Base-by-base conservation (phyloP, 1,140 invertebrate genomes). In the Mizuhopecten yessoensis region DNA sequence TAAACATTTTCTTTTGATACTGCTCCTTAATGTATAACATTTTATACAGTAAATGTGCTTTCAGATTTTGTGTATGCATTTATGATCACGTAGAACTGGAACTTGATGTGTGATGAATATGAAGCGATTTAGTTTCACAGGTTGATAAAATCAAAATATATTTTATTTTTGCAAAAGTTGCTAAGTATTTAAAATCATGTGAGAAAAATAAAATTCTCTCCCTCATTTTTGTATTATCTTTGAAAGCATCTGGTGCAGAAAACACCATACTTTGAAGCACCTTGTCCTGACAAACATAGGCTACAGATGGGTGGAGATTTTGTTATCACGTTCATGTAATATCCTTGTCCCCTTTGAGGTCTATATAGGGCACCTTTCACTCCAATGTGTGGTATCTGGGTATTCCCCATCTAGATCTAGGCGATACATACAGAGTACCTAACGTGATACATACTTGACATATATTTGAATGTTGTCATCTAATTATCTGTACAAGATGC, bases 401-500 rank as follows among this genome's bases (percentile, higher is more conserved):
- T 49, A 11, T 57, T 23, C 45, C 7, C 2, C 45, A 75, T 75
- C 57, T 75, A 75, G 57, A 75, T 75, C 23, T 9, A 29, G 15
- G 5, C 5, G 57, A 75, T 75, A 75, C n/a, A 75, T 75, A n/a
- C 1, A 75, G 1, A 75, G 20, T 75, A 17, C 57, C 57, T 75
- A n/a, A 75, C 29, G 57, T 75, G 29, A 75, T 75, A 75, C 57
- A 75, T 29, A n/a, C 57, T 75, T 75, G 57, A 75, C 57, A 75
- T 29, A 75, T 75, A 75, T 75, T 75, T 29, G 57, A 75, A 75
- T 29, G n/a, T 75, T 75, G 57, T 75, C 57, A 75, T 75, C 57
- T 29, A 75, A 75, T 75, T 75, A 75, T 75, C 57, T 75, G n/a
- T n/a, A 75, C n/a, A 75, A 75, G 57, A 75, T 75, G 57, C 29